Conservation (phyloP, 2,888 invertebrate species). For the Tortrix viridana region DNA sequence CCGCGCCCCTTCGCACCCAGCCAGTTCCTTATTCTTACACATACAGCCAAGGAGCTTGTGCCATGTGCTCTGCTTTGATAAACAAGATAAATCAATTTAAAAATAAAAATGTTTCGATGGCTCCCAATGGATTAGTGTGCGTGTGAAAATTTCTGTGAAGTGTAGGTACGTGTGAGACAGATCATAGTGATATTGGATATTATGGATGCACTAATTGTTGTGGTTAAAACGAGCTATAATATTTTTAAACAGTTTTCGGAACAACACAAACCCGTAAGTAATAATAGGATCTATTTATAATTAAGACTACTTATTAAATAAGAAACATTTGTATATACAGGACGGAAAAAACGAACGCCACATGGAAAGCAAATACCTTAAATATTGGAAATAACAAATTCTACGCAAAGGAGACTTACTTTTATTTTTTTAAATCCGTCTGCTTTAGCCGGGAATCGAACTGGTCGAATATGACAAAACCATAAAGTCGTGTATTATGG, state of each 20-base stretch:
- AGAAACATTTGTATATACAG: too few relatives aligned
- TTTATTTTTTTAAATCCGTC: too few relatives aligned
- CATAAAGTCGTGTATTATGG: too few relatives aligned
- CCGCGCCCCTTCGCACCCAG: slow-evolving; percentile 72
- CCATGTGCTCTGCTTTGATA: slow-evolving; percentile 60
- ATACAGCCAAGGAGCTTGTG: slow-evolving; percentile 55
- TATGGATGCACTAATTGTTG: slow-evolving; percentile 74
- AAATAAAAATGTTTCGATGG: slow-evolving; percentile 29
- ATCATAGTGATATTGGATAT: slow-evolving; percentile 20
- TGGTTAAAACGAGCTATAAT: slow-evolving; percentile 77
- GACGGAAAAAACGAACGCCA: too few relatives aligned
- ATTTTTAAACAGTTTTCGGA: slow-evolving; percentile 76
- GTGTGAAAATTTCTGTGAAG: slow-evolving; percentile 18
- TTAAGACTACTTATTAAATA: too few relatives aligned
- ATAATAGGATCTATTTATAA: slow-evolving; percentile 32
- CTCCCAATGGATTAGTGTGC: slow-evolving; percentile 14
- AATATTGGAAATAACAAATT: too few relatives aligned
- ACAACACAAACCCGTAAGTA: slow-evolving; percentile 73
- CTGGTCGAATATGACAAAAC: too few relatives aligned
- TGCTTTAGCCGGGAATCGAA: too few relatives aligned
- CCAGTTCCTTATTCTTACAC: slow-evolving; percentile 77
- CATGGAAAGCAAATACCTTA: too few relatives aligned
- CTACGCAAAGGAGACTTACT: too few relatives aligned
- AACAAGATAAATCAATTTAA: slow-evolving; percentile 31
- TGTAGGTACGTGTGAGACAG: slow-evolving; percentile 26